A percentile compares a stretch with the other conserved stretches of the same genome.
These are phyloP conservation scores for Galeopterus variegatus DNA, from an alignment of 2,113 vertebrate species.

Conservation along the genomic window DNA sequence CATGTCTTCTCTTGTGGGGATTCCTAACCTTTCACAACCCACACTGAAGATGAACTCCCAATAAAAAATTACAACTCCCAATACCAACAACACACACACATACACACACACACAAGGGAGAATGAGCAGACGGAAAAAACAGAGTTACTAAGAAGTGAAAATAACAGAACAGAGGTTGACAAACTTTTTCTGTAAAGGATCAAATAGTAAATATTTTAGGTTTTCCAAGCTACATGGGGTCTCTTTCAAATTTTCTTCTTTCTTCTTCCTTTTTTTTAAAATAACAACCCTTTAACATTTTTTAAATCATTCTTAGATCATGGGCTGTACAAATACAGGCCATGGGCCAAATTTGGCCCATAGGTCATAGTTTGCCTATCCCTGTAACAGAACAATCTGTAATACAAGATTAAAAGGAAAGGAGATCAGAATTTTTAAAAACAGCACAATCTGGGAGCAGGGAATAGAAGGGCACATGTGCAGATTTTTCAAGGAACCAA, in stretches of 20 bases:
- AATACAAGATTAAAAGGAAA: slow-evolving; percentile 6
- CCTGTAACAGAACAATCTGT: not conserved
- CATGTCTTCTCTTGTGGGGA: not conserved
- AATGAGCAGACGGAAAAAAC: not conserved
- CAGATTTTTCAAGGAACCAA: not conserved
- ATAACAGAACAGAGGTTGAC: not conserved
- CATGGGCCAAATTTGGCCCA: not conserved
- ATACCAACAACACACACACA: not conserved
- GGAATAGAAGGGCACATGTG: not conserved
- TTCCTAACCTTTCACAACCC: not conserved
- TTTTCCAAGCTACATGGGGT: not conserved
- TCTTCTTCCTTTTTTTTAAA: no score
- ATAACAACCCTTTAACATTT: not conserved
- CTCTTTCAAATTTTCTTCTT: not conserved
- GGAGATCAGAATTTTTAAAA: not conserved
- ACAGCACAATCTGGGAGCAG: not conserved
- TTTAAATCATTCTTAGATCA: slow-evolving; percentile 28
- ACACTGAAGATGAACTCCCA: not conserved
- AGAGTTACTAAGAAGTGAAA: not conserved
- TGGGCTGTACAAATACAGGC: not conserved
- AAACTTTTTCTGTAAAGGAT: not conserved
- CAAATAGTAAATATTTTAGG: not conserved
- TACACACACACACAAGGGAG: not conserved
- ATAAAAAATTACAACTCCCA: not conserved
- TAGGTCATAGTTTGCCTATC: not conserved